These are phyloP conservation scores for Rana temporaria DNA, from an alignment of 2,113 vertebrate species.

Conservation along the genomic window DNA sequence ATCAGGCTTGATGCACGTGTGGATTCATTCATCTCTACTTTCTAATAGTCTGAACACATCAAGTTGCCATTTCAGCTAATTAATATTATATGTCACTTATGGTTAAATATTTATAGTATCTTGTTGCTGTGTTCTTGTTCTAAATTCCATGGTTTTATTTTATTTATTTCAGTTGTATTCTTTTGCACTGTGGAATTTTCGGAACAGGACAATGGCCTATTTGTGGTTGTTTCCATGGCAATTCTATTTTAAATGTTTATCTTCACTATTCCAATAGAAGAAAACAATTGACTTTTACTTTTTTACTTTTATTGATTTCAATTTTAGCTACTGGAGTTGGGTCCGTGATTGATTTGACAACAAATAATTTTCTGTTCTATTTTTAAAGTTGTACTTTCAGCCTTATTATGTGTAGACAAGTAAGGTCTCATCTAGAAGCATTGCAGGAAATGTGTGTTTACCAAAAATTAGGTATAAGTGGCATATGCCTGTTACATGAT, in stretches of 20 bases:
- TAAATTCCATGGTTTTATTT: too few species aligned
- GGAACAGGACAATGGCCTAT: slow-evolving; percentile 25
- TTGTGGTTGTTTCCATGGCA: slow-evolving; percentile 26
- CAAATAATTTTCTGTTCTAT: slow-evolving; percentile 14
- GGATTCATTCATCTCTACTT: too few species aligned
- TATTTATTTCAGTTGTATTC: too few species aligned
- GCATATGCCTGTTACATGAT: too few species aligned
- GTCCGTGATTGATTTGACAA: slow-evolving; percentile 14
- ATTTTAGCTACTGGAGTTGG: slow-evolving; percentile 23
- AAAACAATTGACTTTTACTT: slow-evolving; percentile 21
- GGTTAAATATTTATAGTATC: too few species aligned
- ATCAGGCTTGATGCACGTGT: too few species aligned
- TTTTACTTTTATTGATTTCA: slow-evolving; percentile 23
- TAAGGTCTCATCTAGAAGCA: neutral
- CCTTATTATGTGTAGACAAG: neutral
- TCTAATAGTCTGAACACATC: too few species aligned
- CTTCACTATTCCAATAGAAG: slow-evolving; percentile 7
- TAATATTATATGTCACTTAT: too few species aligned
- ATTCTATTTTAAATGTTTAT: slow-evolving; percentile 33
- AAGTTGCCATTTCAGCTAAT: too few species aligned
- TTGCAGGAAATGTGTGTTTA: slow-evolving; percentile 3
- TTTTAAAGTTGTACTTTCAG: neutral
- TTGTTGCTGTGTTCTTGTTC: too few species aligned
- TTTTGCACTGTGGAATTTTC: neutral
- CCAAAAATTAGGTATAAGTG: neutral